Conservation (phyloP, 2,888 invertebrate genomes). For the Thymelicus lineola region DNA sequence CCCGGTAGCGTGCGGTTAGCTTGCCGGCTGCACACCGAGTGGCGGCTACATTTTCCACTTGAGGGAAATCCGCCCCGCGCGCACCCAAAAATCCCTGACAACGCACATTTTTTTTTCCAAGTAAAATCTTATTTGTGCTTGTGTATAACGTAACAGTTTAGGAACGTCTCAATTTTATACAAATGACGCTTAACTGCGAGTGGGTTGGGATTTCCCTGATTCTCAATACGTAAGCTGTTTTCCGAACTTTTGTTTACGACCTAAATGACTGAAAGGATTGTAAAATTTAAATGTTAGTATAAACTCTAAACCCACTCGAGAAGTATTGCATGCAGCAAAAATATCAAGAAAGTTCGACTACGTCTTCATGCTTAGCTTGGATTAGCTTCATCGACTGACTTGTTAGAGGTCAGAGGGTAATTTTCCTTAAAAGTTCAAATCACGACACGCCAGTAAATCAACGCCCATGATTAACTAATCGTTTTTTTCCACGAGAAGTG, state of each 20-base stretch:
- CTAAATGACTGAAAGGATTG: too few species aligned
- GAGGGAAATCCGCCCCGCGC: slow-evolving; percentile 66
- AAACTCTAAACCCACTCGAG: slow-evolving; percentile 19
- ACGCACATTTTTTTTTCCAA: slow-evolving; percentile 46
- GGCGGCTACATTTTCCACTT: slow-evolving; percentile 62
- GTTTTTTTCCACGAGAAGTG: slow-evolving; percentile 8
- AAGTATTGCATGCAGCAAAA: slow-evolving; percentile 2
- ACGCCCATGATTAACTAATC: slow-evolving; percentile 23
- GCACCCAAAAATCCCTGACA: slow-evolving; percentile 58
- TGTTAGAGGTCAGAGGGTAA: slow-evolving; percentile 23
- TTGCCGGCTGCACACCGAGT: slow-evolving; percentile 53
- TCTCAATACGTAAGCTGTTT: too few species aligned
- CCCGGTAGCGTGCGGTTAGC: slow-evolving; percentile 60
- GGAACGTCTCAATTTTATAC: slow-evolving; percentile 18
- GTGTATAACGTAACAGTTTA: slow-evolving; percentile 3
- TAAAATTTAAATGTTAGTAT: too few species aligned
- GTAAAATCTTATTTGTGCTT: slow-evolving; percentile 5
- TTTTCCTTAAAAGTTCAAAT: slow-evolving; percentile 27
- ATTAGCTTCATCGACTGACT: slow-evolving; percentile 8
- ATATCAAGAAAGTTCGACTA: slow-evolving; percentile 10
- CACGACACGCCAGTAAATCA: slow-evolving; percentile 25
- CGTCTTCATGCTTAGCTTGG: too few species aligned
- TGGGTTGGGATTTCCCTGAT: not conserved
- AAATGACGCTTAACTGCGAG: not conserved
- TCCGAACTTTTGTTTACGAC: too few species aligned